These are phyloP conservation scores for Carcina quercana DNA, from an alignment of 2,888 invertebrate genomes.

Conservation along the genomic window DNA sequence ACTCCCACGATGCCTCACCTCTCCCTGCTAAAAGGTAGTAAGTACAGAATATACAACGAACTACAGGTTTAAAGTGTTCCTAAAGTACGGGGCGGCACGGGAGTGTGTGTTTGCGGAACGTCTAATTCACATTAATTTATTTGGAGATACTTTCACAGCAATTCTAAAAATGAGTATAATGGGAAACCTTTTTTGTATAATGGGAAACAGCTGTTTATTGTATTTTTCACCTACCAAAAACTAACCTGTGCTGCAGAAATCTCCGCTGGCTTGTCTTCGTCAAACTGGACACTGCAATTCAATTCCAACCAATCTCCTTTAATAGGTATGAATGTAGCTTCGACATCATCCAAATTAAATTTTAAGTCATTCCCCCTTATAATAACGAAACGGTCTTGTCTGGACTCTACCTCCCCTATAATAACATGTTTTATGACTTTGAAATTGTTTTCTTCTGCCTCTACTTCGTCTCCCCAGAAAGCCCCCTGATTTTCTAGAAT, in stretches of 20 bases:
- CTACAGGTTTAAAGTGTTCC: no score
- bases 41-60: no score
- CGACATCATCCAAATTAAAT: slow-evolving; percentile 76
- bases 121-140: no score
- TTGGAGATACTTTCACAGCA: no score
- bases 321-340: slow-evolving; percentile 78
- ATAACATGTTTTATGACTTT: slow-evolving; percentile 48
- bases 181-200: no score
- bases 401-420: slow-evolving; percentile 43
- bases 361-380: slow-evolving; percentile 73
- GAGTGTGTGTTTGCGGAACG: no score
- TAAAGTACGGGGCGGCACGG: no score
- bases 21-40: no score
- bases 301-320: slow-evolving; percentile 82
- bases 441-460: slow-evolving; percentile 38
- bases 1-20: no score
- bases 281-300: slow-evolving; percentile 75
- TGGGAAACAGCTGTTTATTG: no score
- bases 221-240: no score
- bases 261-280: slow-evolving; percentile 67
- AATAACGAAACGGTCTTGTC: slow-evolving; percentile 43
- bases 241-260: slow-evolving; percentile 57
- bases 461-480: slow-evolving; percentile 62
- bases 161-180: not conserved
- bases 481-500: slow-evolving; percentile 70